These are phyloP conservation scores for Jordanella pulchra DNA, from an alignment of 2,797 vertebrate genomes.

Conservation along the genomic window DNA sequence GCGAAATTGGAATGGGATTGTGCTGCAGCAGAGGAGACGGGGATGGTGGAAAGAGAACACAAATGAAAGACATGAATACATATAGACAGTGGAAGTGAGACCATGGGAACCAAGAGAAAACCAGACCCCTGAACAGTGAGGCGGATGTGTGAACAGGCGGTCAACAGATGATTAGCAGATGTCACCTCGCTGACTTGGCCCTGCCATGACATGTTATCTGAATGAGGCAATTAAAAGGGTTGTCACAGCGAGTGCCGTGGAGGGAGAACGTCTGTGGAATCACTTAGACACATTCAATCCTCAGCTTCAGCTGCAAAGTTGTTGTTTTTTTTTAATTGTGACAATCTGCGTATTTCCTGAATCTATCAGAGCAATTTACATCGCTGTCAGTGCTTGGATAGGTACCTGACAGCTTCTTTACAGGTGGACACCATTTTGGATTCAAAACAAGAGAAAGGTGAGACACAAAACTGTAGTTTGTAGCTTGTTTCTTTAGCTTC, in stretches of 20 bases:
- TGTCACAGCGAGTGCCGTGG: conserved; percentile 18
- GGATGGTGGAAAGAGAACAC: conserved; percentile 31
- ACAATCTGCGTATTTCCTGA: conserved; percentile 1
- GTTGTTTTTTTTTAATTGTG: not conserved
- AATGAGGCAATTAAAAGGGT: conserved; percentile 51
- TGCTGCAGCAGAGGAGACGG: conserved; percentile 11
- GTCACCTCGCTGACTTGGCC: conserved; percentile 26
- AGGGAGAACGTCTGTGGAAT: conserved; percentile 1
- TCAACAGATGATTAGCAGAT: conserved; percentile 64
- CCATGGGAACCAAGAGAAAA: conserved; percentile 7
- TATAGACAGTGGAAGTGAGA: conserved; percentile 57
- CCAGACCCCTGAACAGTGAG: conserved; percentile 12
- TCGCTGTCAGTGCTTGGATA: not conserved
- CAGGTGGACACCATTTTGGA: not conserved
- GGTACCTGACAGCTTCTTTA: not conserved
- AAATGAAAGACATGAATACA: conserved; percentile 42
- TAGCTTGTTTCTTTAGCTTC: not conserved
- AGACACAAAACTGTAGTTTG: not conserved
- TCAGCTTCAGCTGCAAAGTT: not conserved
- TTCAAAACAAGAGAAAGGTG: not conserved
- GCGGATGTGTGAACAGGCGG: conserved; percentile 47
- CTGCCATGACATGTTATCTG: conserved; percentile 45
- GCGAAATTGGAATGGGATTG: conserved; percentile 41
- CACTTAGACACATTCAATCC: conserved; percentile 24
- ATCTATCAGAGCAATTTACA: not conserved